Conservation (phyloP, 1,140 invertebrate genomes). For the Kradibia gibbosae region DNA sequence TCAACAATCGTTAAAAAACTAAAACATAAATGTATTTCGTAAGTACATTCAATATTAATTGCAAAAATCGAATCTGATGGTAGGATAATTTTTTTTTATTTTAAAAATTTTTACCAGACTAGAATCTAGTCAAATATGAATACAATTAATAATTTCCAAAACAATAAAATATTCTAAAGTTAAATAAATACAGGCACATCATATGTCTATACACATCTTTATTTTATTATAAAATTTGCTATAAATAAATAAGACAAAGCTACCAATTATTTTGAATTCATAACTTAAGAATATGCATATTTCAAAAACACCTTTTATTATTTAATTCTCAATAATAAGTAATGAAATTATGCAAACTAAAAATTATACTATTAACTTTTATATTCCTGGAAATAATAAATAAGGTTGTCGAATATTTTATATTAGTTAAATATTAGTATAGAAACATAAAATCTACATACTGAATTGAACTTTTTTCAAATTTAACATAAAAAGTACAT, state of each 20-base stretch:
- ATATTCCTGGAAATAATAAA: background rate
- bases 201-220: background rate
- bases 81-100: slow-evolving; percentile 1
- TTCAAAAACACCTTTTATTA: background rate
- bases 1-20: too few species aligned
- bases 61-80: background rate
- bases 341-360: background rate
- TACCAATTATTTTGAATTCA: background rate
- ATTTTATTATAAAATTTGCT: background rate
- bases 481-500: background rate
- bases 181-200: background rate
- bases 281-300: background rate
- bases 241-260: background rate
- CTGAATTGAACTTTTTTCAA: background rate
- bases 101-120: too few species aligned
- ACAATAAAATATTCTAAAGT: background rate
- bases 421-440: background rate
- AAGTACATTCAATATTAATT: background rate
- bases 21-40: background rate
- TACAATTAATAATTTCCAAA: slow-evolving; percentile 2
- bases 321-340: background rate
- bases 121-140: background rate
- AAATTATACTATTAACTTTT: background rate
- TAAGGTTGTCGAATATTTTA: background rate
- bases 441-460: background rate